A percentile compares a stretch with the other conserved stretches of the same genome.
Evolutionary conservation across 2,888 invertebrate genomes (phyloP).

Genomic region (Neoitamus cyanurus): DNA sequence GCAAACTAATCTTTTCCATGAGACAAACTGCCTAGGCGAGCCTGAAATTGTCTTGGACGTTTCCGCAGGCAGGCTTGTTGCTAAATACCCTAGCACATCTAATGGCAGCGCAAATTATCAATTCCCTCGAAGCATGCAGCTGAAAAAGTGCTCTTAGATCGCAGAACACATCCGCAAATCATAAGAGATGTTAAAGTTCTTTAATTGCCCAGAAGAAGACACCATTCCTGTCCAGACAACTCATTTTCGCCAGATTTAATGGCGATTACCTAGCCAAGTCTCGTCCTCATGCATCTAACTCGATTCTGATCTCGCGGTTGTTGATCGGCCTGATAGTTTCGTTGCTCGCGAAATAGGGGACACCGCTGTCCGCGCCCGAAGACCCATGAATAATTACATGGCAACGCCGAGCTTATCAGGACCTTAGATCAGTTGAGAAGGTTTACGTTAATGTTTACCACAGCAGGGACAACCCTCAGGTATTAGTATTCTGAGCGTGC

Average conservation of each 20-base stretch:
- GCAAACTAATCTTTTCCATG: too few species aligned
- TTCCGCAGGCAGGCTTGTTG: too few species aligned
- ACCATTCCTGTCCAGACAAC: background rate
- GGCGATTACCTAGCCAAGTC: background rate
- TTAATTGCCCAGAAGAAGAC: background rate
- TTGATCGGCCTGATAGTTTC: background rate
- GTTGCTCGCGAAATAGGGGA: background rate
- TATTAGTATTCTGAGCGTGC: constrained; percentile 24
- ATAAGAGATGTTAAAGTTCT: background rate
- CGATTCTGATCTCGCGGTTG: background rate
- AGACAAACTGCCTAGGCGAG: too few species aligned
- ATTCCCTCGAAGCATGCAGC: background rate
- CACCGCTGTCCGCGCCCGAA: background rate
- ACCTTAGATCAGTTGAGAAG: constrained; percentile 35
- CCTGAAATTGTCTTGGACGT: too few species aligned
- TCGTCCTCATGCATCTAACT: background rate
- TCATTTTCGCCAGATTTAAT: too few species aligned
- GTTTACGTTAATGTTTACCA: constrained; percentile 21
- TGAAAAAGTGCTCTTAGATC: too few species aligned
- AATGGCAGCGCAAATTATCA: background rate
- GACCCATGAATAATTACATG: constrained; percentile 42
- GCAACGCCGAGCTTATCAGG: constrained; percentile 13
- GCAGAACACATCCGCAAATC: background rate
- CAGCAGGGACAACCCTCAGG: background rate
- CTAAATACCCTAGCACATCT: background rate